Evolutionary conservation across 2,113 vertebrate species (phyloP).

Genomic region (Otocyon megalotis): DNA sequence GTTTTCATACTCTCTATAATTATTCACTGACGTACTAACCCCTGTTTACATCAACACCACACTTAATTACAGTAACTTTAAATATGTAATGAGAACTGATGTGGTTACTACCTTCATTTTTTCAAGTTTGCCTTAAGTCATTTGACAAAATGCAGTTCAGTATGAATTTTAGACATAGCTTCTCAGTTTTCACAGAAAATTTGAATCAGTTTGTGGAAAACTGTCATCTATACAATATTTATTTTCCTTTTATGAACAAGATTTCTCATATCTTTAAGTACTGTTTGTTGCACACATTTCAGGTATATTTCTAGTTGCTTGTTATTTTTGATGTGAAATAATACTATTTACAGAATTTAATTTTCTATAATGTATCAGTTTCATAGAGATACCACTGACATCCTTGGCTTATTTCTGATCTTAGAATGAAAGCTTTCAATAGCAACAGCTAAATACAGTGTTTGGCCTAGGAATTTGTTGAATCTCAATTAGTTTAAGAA

Average conservation of each 20-base stretch:
- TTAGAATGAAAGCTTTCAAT: background rate
- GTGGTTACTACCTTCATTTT: background rate
- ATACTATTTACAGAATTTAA: background rate
- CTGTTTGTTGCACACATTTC: background rate
- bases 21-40: background rate
- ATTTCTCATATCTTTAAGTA: too few relatives aligned
- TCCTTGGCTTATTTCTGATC: background rate
- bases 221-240: background rate
- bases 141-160: background rate
- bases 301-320: background rate
- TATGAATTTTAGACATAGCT: background rate
- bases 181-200: background rate
- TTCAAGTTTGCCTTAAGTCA: background rate
- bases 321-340: background rate
- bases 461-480: background rate
- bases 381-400: background rate
- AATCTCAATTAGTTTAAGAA: background rate
- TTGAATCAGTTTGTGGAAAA: background rate
- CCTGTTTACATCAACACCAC: background rate
- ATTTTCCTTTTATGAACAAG: background rate
- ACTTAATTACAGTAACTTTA: background rate
- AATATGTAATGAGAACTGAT: background rate
- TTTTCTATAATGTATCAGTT: background rate
- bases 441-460: background rate
- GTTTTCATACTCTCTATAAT: background rate